phyloP scores from a whole-genome alignment of 2,888 invertebrate genomes.

The Synanthedon vespiformis region DNA sequence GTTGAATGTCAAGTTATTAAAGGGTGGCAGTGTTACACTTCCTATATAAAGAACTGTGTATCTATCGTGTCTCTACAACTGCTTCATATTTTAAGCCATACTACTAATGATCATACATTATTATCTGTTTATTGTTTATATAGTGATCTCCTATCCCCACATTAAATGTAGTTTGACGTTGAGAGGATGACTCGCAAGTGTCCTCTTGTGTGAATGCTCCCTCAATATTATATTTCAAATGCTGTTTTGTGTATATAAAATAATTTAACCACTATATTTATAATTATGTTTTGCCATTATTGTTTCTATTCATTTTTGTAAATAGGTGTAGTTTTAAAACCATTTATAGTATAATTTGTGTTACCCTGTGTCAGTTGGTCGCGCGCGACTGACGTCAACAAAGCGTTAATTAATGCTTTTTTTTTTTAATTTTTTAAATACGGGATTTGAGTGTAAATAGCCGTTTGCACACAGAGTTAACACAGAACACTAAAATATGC shows the following conservation, averaged over 20 bases:
- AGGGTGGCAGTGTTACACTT: too few relatives aligned
- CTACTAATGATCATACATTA: slow-evolving; percentile 30
- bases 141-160: slow-evolving; percentile 12
- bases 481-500: slow-evolving; percentile 32
- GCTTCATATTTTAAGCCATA: slow-evolving; percentile 55
- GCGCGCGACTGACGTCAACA: too few relatives aligned
- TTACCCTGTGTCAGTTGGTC: too few relatives aligned
- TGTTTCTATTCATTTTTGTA: slow-evolving; percentile 1
- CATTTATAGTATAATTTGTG: not conserved
- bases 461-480: slow-evolving; percentile 26
- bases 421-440: slow-evolving; percentile 20
- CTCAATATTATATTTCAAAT: slow-evolving; percentile 11
- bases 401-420: too few relatives aligned
- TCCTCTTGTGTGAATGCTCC: slow-evolving; percentile 5
- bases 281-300: slow-evolving; percentile 4
- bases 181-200: slow-evolving; percentile 4
- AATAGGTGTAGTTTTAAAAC: not conserved
- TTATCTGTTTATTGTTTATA: slow-evolving; percentile 21
- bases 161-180: slow-evolving; percentile 8
- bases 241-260: slow-evolving; percentile 7
- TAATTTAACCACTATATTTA: slow-evolving; percentile 5
- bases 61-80: slow-evolving; percentile 27
- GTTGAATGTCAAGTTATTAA: too few relatives aligned
- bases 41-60: slow-evolving; percentile 9
- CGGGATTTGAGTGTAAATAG: slow-evolving; percentile 38